Base-by-base conservation (phyloP, 2,888 invertebrate species). In the Cephus rjabovi region DNA sequence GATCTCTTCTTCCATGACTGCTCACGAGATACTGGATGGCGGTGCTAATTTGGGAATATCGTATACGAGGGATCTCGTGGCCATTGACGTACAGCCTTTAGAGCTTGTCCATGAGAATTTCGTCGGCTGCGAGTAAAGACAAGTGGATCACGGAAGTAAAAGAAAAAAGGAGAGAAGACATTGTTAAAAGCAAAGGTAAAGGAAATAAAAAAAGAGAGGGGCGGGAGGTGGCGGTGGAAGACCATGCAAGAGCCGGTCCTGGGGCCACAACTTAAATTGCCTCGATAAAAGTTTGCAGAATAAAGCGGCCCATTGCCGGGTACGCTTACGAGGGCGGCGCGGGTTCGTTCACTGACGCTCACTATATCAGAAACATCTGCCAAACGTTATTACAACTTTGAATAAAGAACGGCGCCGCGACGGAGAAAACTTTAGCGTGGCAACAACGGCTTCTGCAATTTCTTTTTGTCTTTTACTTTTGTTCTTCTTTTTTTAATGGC, bases 341-440 rank as follows among this genome's bases (percentile, higher is more conserved):
- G 12, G 30, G 12, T 33, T 70, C 76, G 77, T 75, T 81, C 83
- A 77, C 74, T 80, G 79, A 82, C 83, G 75, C 75, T 37, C 83
- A 86, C 88, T 89, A 89, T 88, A 89, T 89, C 89, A 89, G 88
- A 88, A 90, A 91, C 91, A 91, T 91, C 91, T 91, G 91, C 91
- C 91, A 91, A 91, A 91, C 89, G 91, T 91, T 91, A 91, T 91
- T 91, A 91, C 90, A 91, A 91, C 89, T 91, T 91, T 91, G 91
- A 91, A 91, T 91, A 90, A 91, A 91, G 90, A 91, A 91, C 88
- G 88, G 85, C 83, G 87, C 81, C 82, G 80, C 73, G 77, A 79
- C 80, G 76, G 80, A 79, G 78, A 79, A 77, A 83, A 80, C 76
- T 82, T 83, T 76, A 71, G 74, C 78, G 73, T 37, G 77, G 75